Evolutionary conservation across 2,797 vertebrate genomes (phyloP), one percentile per base, ranked within the genome.

Genomic region (Mus minutoides): DNA sequence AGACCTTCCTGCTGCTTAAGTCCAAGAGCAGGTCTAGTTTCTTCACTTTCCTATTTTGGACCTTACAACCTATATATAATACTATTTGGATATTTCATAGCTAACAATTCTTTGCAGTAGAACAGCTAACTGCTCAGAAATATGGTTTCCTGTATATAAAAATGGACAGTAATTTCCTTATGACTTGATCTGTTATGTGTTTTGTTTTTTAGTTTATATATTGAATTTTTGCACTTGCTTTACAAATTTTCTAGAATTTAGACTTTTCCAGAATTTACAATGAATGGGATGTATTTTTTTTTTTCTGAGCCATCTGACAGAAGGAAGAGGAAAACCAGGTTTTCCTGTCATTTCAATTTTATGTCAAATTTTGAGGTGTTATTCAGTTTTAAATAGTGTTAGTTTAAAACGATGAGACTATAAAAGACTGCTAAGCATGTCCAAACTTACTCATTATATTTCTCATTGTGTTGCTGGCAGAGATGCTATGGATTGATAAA

Each of bases 391-490:
- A 31, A 56, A 84, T 77, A 16, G 0, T 58, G 17, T 58, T 52
- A 13, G 79, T 67, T 82, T 92, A 92, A 88, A 91, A 22, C 21
- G 43, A 37, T 17, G 34, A 79, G 17, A 1, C 69, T 96, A 76
- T 54, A 43, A 17, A 34, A n/a, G 9, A 69, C 43, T 6, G 3
- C 0, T 46, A 6, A n/a, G 0, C 14, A 40, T 71, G 46, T 40
- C 24, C 31, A n/a, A 21, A 17, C 6, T 60, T 71, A 67, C 29
- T 84, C 73, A 37, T 76, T 14, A 40, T 26, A 62, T 76, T 56
- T 84, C 3, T 46, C 0, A 26, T 14, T 86, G 80, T 87, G 49
- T 49, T 75, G 10, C 91, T 71, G 24, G 92, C 93, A 93, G 46
- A 64, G 0, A 95, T 12, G 4, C 95, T 92, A 24, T 60, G 24